These are phyloP conservation scores for Crenichthys baileyi DNA, from an alignment of 2,797 vertebrate genomes.

Conservation along the genomic window DNA sequence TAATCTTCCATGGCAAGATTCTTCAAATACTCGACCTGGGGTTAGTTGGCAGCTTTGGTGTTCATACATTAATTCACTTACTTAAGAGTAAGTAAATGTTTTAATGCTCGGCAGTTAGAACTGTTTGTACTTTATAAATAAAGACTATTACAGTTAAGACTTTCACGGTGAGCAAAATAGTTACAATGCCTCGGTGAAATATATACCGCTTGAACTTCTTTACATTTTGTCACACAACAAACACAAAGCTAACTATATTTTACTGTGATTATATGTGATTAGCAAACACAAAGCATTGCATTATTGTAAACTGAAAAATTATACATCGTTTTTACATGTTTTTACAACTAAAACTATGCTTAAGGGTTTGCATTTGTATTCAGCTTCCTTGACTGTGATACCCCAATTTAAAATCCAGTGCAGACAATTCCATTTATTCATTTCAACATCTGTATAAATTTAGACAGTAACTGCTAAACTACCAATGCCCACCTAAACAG, in stretches of 20 bases:
- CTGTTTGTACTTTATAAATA: slow-evolving; percentile 4
- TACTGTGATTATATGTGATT: background rate
- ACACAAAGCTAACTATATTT: background rate
- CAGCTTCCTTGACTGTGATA: no score
- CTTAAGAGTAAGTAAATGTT: background rate
- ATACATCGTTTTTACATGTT: background rate
- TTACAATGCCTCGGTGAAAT: background rate
- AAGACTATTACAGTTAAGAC: background rate
- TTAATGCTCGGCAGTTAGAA: slow-evolving; percentile 7
- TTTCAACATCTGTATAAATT: background rate
- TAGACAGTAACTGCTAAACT: background rate
- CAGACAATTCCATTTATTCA: background rate
- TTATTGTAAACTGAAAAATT: background rate
- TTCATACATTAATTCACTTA: slow-evolving; percentile 17
- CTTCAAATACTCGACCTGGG: slow-evolving; percentile 7
- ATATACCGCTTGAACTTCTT: background rate
- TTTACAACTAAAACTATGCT: no score
- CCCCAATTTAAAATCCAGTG: no score
- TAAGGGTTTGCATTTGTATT: no score
- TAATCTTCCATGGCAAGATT: slow-evolving; percentile 4
- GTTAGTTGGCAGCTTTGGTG: slow-evolving; percentile 10
- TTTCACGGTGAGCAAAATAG: background rate
- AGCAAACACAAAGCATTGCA: background rate
- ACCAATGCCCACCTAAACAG: background rate
- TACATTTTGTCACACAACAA: background rate